phyloP scores from a whole-genome alignment of 2,797 vertebrate genomes.

The Cuculus canorus region DNA sequence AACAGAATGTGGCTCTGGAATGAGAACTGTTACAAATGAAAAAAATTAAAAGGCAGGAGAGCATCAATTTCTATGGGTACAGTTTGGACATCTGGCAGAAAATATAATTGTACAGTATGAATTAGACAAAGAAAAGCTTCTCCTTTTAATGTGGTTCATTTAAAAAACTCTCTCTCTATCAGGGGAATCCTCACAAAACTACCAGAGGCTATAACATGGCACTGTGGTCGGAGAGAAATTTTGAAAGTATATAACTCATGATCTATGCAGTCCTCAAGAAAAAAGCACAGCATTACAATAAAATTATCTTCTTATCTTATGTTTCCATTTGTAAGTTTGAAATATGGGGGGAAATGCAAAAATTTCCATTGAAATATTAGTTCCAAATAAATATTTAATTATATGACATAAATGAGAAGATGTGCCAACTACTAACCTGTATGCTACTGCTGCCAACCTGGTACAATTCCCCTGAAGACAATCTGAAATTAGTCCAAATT shows the following conservation, averaged over 20 bases:
- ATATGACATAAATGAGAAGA: background rate
- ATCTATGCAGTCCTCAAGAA: background rate
- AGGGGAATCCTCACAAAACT: background rate
- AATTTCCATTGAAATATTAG: background rate
- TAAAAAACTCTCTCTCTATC: background rate
- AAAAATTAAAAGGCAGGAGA: background rate
- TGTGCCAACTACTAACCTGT: background rate
- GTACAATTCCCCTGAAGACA: background rate
- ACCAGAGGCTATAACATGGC: background rate
- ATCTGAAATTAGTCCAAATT: background rate
- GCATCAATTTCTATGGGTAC: background rate
- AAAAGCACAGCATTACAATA: background rate
- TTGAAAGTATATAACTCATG: background rate
- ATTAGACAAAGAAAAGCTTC: background rate
- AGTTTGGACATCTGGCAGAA: background rate
- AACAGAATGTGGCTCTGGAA: background rate
- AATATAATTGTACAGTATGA: background rate
- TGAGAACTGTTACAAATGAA: background rate
- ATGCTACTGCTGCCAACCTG: background rate
- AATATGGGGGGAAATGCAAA: background rate
- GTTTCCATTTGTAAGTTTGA: background rate
- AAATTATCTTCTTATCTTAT: background rate
- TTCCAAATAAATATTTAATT: background rate
- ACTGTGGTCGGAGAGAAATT: background rate
- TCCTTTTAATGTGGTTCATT: background rate